Evolutionary conservation across 2,113 vertebrate species (phyloP).

Genomic region (Hemichromis elongatus): DNA sequence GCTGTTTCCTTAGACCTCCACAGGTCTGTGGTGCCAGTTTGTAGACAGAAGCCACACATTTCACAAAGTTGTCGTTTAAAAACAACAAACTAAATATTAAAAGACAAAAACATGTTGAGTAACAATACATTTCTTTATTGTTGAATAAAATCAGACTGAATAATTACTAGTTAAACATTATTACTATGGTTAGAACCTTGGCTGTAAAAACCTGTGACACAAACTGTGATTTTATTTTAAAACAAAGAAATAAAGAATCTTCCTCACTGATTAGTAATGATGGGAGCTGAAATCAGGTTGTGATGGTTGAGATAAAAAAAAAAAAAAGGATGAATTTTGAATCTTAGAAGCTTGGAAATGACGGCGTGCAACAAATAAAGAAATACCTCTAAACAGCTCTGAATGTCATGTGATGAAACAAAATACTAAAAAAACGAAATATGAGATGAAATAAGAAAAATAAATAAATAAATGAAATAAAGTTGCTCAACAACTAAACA

Average conservation of each 20-base stretch:
- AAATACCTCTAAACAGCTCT: rapidly evolving
- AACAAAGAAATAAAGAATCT: not conserved
- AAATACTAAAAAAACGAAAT: not conserved
- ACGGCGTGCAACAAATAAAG: not conserved
- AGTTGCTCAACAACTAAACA: no score
- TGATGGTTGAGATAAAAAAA: not conserved
- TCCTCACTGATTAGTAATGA: not conserved
- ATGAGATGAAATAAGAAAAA: no score
- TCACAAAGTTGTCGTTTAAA: not conserved
- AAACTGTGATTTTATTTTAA: not conserved
- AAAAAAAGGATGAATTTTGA: not conserved
- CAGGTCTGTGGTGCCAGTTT: rapidly evolving
- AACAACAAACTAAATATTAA: rapidly evolving
- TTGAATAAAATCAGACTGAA: not conserved
- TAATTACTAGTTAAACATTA: not conserved
- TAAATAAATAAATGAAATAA: not conserved
- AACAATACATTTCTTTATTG: rapidly evolving
- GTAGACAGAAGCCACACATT: not conserved
- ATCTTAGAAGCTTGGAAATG: not conserved
- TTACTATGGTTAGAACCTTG: not conserved
- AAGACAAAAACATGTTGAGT: not conserved
- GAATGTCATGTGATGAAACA: not conserved
- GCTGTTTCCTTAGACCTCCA: not conserved
- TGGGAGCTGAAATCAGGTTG: not conserved
- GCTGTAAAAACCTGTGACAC: not conserved